Evolutionary conservation across 2,797 vertebrate species (phyloP).

Genomic region (Zalophus californianus): DNA sequence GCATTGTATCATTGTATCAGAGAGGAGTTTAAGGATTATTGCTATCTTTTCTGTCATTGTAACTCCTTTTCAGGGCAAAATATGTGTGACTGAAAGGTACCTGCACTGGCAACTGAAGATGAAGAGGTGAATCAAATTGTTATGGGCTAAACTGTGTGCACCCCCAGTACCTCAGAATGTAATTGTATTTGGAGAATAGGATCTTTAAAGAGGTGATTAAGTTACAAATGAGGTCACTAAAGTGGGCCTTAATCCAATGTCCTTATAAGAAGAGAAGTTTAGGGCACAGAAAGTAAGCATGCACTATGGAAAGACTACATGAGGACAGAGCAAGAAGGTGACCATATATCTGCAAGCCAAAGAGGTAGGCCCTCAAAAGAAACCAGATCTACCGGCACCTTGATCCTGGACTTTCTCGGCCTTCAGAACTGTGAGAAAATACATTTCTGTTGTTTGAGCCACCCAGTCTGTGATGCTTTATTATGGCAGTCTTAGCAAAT

Average conservation of each 20-base stretch:
- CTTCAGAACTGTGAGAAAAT: background rate
- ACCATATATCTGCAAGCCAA: background rate
- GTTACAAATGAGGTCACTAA: conserved; percentile 3
- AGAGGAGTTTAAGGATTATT: background rate
- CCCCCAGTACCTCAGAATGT: background rate
- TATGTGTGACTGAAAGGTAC: background rate
- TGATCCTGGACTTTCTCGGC: background rate
- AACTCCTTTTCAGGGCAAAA: conserved; percentile 5
- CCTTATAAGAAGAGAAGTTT: background rate
- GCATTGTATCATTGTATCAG: background rate
- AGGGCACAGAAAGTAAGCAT: background rate
- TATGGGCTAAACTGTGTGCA: background rate
- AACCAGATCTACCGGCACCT: background rate
- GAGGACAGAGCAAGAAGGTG: background rate
- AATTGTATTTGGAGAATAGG: background rate
- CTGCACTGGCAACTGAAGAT: background rate
- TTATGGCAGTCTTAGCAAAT: background rate
- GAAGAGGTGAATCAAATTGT: background rate
- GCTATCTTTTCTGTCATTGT: background rate
- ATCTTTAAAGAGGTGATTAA: background rate
- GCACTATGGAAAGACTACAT: background rate
- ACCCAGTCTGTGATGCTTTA: background rate
- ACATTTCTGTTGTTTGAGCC: background rate
- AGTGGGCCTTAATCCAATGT: background rate
- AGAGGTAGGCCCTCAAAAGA: background rate